Base-by-base conservation (phyloP, 2,888 invertebrate genomes). In the Monoplex corrugatus region DNA sequence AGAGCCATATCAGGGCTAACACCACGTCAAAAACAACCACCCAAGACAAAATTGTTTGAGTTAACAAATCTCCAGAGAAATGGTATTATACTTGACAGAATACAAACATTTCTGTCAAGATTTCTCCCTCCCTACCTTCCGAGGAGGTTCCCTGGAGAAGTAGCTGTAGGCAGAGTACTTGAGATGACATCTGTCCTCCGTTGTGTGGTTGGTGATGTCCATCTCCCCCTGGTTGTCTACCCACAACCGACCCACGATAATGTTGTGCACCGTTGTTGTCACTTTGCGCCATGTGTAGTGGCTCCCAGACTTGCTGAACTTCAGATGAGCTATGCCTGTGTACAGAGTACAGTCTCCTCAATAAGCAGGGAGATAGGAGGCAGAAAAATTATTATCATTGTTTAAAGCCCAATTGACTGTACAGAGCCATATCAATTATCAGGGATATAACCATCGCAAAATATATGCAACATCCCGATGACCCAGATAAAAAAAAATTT, bases 161-260 rank as follows among this genome's bases (percentile, higher is more conserved):
- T 99, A 99, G 91, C 99, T 99, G 96, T 99, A 99, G 40, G 99
- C 99, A 95, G 98, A 98, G 97, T 98, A 99, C 96, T 99, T 99
- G 93, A 99, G 97, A 96, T 98, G 98, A 96, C 99, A 99, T 96
- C 98, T 98, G 95, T 98, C 98, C 87, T 98, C 98, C 87, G 97
- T 97, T 82, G 97, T 97, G 92, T 98, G 98, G 96, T 99, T 99
- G 90, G 97, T 97, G 92, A 99, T 99, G 96, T 99, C 99, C 98
- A 99, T 99, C 96, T 99, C 99, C 83, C 99, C 99, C 96, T 99
- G 99, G 96, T 99, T 99, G 97, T 99, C 99, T 90, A 99, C 99
- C 99, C 99, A 99, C 93, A 99, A 97, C 96, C 98, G 99, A 92
- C 99, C 99, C 90, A 99, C 99, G 94, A 99, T 99, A 94, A 99